Evolutionary conservation across 1,140 invertebrate species (phyloP).

Genomic region (Hermatobates lingyangjiaoensis): DNA sequence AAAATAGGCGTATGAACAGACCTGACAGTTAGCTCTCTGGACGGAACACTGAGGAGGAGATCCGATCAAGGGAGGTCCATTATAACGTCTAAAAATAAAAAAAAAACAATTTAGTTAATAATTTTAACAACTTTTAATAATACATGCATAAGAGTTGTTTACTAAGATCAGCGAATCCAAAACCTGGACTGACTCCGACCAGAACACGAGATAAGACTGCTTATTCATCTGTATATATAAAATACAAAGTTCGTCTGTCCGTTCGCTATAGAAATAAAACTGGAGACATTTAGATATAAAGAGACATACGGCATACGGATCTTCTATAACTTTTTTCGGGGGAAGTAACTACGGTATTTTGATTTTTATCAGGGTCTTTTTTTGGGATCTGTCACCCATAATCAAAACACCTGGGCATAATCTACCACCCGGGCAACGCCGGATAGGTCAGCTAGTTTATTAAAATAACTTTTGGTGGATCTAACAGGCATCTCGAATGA

Average conservation of each 20-base stretch:
- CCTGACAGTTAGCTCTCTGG: conserved; percentile 4
- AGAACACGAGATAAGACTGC: not conserved
- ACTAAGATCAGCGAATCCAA: not conserved
- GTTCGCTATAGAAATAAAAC: too few relatives aligned
- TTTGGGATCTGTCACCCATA: too few relatives aligned
- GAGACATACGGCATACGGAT: too few relatives aligned
- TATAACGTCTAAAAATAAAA: conserved; percentile 2
- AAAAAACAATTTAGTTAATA: not conserved
- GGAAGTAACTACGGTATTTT: too few relatives aligned
- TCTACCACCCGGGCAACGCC: too few relatives aligned
- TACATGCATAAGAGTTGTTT: not conserved
- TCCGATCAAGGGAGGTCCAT: conserved; percentile 8
- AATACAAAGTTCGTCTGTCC: too few relatives aligned
- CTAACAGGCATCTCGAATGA: not conserved
- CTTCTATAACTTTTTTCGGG: too few relatives aligned
- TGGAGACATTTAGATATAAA: too few relatives aligned
- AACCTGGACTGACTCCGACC: not conserved
- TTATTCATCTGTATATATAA: not conserved
- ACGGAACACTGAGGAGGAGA: conserved; percentile 7
- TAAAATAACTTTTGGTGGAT: not conserved
- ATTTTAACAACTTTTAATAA: not conserved
- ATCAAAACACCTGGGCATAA: too few relatives aligned
- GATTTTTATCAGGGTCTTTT: too few relatives aligned
- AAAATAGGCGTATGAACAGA: too few relatives aligned
- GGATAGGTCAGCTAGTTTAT: too few relatives aligned